These are phyloP conservation scores for Microplitis manilae DNA, from an alignment of 2,888 invertebrate genomes.

Conservation along the genomic window DNA sequence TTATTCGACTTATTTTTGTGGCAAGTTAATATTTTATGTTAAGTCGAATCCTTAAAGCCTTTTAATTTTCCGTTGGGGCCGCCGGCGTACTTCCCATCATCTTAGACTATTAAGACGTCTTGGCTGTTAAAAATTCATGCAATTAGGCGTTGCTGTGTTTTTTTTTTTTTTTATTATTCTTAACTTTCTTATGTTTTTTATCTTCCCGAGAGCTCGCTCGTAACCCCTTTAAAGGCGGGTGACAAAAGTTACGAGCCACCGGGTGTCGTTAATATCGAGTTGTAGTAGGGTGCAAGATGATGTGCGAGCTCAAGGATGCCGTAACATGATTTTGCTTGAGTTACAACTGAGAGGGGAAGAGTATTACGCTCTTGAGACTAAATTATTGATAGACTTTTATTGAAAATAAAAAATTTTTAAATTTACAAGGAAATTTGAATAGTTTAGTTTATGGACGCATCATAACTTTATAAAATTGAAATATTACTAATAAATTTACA, in stretches of 20 bases:
- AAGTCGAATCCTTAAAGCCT: slow-evolving; percentile 16
- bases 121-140: slow-evolving; percentile 68
- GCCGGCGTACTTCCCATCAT: slow-evolving; percentile 62
- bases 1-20: neutral
- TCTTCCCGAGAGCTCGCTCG: slow-evolving; percentile 1
- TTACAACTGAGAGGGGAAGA: slow-evolving; percentile 45
- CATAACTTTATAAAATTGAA: no score
- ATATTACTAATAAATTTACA: no score
- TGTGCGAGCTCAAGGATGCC: slow-evolving; percentile 55
- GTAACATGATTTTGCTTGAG: slow-evolving; percentile 59
- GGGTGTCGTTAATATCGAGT: slow-evolving; percentile 67
- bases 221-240: slow-evolving; percentile 60
- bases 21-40: neutral
- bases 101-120: slow-evolving; percentile 65
- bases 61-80: slow-evolving; percentile 6
- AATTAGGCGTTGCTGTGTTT: slow-evolving; percentile 57
- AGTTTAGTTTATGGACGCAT: no score
- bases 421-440: no score
- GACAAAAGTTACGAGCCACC: slow-evolving; percentile 70
- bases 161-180: slow-evolving; percentile 35
- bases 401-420: neutral
- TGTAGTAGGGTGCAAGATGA: slow-evolving; percentile 52
- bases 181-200: neutral
- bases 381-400: slow-evolving; percentile 9
- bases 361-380: neutral